Conservation (phyloP, 2,797 vertebrate species). For the Sarcoramphus papa region DNA sequence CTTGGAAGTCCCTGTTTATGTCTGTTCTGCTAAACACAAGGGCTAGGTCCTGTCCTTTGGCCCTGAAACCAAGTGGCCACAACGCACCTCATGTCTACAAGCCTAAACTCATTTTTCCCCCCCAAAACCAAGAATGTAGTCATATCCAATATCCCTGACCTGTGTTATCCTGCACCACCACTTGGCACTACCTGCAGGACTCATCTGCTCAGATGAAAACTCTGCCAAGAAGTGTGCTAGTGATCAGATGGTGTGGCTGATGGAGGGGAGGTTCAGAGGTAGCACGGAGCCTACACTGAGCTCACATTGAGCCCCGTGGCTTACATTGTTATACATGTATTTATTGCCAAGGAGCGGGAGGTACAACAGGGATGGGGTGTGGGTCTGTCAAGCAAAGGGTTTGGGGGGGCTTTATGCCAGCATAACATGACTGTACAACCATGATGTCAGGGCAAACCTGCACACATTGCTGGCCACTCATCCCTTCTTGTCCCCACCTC, state of each 20-base stretch:
- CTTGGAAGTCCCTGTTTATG: neutral
- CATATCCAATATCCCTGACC: neutral
- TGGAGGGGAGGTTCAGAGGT: neutral
- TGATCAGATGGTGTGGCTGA: neutral
- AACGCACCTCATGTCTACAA: neutral
- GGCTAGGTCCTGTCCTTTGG: neutral
- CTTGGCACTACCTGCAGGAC: neutral
- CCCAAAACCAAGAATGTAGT: accelerated
- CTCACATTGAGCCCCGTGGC: no score
- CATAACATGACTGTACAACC: accelerated
- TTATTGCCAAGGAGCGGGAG: neutral
- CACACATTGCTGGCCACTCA: accelerated
- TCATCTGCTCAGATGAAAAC: neutral
- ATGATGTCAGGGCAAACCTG: neutral
- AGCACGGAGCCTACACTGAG: accelerated
- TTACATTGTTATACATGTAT: accelerated
- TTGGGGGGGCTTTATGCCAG: no score
- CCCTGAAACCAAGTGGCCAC: neutral
- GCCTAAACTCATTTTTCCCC: neutral
- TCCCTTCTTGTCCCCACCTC: neutral
- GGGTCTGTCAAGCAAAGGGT: neutral
- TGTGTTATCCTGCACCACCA: neutral
- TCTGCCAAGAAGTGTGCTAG: neutral
- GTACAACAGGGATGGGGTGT: neutral
- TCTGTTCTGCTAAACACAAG: neutral